Base-by-base conservation (phyloP, 2,888 invertebrate species). In the Linnaemya tessellans region DNA sequence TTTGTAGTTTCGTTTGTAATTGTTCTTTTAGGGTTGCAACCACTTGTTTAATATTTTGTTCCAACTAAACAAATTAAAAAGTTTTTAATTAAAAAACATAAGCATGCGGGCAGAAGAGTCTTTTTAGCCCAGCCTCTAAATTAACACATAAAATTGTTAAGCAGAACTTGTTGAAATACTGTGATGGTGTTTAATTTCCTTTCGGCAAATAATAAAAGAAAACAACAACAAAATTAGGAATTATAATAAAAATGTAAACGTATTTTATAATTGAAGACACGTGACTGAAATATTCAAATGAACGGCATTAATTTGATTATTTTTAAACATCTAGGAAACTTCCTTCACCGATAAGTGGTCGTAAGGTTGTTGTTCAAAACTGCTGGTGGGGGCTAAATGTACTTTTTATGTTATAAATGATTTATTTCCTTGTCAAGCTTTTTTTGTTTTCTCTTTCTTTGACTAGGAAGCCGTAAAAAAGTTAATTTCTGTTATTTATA, bases 81-180 rank as follows among this genome's bases (percentile, higher is more conserved):
- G 9, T 60, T 60, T 60, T 18, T 60, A 60, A 60, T 60, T 60
- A 60, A 60, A 41, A 41, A 41, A 41, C 3, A 41, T 13, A 11
- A 3, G 3, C 10, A 41, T 13, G 11, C 10, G 41, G 13, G 41
- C 3, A 11, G 13, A 11, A 9, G 13, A 11, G 10, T 11, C 41
- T 13, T 11, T 41, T 41, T 41, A 11, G 10, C 41, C 3, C 41
- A 41, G 41, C 11, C 10, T 3, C 11, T 13, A 41, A 41, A 11
- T n/a, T 1, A 35, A 38, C 20, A 25, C n/a, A n/a, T 46, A n/a
- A n/a, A n/a, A 46, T n/a, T 46, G 15, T 46, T 46, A 10, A 43
- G 43, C 13, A 13, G 13, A 43, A 43, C 43, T 43, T n/a, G 46
- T 46, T 46, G 4, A 15, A n/a, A n/a, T 46, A n/a, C 46, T 20